These are phyloP conservation scores for Musca vetustissima DNA, from an alignment of 1,140 invertebrate genomes.

Conservation along the genomic window DNA sequence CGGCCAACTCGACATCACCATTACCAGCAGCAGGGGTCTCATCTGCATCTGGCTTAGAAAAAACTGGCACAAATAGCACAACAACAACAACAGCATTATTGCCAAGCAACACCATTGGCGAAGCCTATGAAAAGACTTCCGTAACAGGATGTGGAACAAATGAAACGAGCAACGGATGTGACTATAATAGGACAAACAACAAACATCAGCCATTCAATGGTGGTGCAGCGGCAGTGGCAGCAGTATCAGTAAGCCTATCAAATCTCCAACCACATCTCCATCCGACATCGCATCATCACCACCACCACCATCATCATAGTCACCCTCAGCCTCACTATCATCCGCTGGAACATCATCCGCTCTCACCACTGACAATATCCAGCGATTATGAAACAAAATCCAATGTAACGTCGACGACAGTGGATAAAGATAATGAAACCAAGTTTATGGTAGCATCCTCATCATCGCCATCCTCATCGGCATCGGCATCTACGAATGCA, in stretches of 20 bases:
- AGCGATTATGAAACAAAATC: no score
- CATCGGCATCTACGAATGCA: constrained; percentile 24
- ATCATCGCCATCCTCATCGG: constrained; percentile 9
- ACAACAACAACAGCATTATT: not conserved
- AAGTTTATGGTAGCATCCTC: constrained; percentile 19
- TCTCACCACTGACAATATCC: constrained; percentile 16
- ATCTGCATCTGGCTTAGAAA: not conserved
- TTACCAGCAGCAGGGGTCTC: not conserved
- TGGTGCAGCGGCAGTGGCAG: constrained; percentile 25
- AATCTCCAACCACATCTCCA: constrained; percentile 15
- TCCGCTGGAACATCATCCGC: constrained; percentile 17
- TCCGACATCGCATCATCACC: not conserved
- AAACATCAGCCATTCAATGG: constrained; percentile 22
- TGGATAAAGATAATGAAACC: constrained; percentile 12
- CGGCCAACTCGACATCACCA: constrained; percentile 25
- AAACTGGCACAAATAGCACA: constrained; percentile 2
- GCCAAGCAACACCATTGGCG: not conserved
- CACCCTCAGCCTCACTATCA: constrained; percentile 19
- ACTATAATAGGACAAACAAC: constrained; percentile 24
- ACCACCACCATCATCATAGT: not conserved
- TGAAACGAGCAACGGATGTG: constrained; percentile 11
- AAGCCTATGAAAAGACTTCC: constrained; percentile 20
- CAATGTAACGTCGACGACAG: not conserved
- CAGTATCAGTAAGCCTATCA: constrained; percentile 26
- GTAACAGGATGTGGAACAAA: constrained; percentile 18